Evolutionary conservation across 2,797 vertebrate species (phyloP).

Genomic region (Muscicapa striata): DNA sequence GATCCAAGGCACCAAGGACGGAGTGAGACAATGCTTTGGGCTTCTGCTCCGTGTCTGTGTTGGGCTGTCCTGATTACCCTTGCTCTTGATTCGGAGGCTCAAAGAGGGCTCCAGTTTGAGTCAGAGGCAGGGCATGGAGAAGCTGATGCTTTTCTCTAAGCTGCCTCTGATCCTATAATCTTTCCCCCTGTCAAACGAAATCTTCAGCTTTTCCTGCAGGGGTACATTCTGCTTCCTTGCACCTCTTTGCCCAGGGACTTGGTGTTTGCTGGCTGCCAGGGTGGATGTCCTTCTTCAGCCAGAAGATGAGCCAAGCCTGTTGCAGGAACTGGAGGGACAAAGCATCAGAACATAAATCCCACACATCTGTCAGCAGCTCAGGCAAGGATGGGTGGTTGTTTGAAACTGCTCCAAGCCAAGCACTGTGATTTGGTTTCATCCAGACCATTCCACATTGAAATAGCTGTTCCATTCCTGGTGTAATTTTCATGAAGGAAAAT

Average conservation of each 20-base stretch:
- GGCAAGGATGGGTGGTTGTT: neutral
- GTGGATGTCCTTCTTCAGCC: neutral
- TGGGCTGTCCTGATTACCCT: neutral
- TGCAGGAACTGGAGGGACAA: neutral
- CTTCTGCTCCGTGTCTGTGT: neutral
- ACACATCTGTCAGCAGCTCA: fast-evolving
- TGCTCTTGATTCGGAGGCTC: neutral
- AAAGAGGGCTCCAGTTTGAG: neutral
- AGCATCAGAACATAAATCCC: neutral
- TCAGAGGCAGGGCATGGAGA: neutral
- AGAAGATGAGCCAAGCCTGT: neutral
- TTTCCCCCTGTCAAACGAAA: neutral
- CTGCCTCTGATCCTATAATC: neutral
- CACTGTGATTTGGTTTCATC: neutral
- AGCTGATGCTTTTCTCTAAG: neutral
- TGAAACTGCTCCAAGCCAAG: neutral
- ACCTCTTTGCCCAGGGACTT: fast-evolving
- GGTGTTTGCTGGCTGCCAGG: neutral
- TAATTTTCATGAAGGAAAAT: neutral
- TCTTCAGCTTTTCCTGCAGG: neutral
- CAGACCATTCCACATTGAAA: neutral
- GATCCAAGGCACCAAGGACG: neutral
- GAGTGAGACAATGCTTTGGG: neutral
- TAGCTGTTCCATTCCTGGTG: neutral
- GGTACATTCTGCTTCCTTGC: neutral